Evolutionary conservation across 2,113 vertebrate genomes (phyloP).

Genomic region (Arizona elegans): DNA sequence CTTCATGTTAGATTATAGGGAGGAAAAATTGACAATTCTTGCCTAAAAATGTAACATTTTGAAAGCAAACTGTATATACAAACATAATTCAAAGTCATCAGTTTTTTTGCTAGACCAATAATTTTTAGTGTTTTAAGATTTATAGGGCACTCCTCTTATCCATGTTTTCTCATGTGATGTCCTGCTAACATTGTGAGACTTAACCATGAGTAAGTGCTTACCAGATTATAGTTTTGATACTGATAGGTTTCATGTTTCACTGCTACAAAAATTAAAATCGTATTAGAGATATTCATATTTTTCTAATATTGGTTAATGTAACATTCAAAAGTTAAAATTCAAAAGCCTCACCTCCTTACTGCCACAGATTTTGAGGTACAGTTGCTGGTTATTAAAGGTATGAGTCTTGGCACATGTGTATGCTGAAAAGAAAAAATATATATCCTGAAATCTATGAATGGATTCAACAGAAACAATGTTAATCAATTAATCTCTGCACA

Average conservation of each 20-base stretch:
- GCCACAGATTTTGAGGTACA: conserved; percentile 96
- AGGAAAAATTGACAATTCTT: no score
- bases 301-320: background rate
- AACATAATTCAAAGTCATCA: background rate
- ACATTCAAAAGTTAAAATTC: background rate
- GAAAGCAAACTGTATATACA: background rate
- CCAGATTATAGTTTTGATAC: background rate
- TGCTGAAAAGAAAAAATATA: conserved; percentile 73
- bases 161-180: background rate
- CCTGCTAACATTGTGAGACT: background rate
- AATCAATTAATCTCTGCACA: background rate
- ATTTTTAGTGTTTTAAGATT: background rate
- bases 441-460: background rate
- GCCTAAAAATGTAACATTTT: background rate
- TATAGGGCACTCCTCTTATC: background rate
- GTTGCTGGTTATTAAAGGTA: conserved; percentile 96
- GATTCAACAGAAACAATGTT: conserved; percentile 3
- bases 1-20: background rate
- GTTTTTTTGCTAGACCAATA: background rate
- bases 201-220: background rate
- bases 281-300: background rate
- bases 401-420: conserved; percentile 93
- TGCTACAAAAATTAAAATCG: background rate
- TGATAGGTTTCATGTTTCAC: background rate
- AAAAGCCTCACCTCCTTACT: conserved; percentile 84